These are phyloP conservation scores for Amphiprion clarkii DNA, from an alignment of 2,797 vertebrate species.

Conservation along the genomic window DNA sequence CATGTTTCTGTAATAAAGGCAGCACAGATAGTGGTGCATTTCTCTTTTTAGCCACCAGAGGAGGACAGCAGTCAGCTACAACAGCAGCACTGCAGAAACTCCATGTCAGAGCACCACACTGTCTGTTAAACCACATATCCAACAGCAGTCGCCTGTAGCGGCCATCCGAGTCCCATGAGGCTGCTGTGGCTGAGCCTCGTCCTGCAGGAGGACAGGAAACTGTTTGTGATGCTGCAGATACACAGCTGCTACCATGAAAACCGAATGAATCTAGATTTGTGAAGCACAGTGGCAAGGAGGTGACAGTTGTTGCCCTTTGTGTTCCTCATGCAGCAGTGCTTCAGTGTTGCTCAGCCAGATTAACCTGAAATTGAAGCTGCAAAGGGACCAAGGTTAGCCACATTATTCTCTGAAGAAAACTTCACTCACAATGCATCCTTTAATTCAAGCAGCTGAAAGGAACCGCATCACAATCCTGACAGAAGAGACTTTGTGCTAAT, in stretches of 20 bases:
- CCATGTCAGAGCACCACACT: not conserved
- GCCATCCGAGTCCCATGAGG: not conserved
- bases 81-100: conserved; percentile 4
- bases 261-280: not conserved
- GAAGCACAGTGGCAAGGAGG: not conserved
- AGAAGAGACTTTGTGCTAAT: not conserved
- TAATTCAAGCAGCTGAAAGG: not conserved
- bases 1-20: not conserved
- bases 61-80: conserved; percentile 59
- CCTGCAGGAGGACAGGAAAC: not conserved
- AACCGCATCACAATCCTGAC: not conserved
- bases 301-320: not conserved
- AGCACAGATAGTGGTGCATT: conserved; percentile 43
- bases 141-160: not conserved
- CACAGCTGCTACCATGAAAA: not conserved
- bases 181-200: not conserved
- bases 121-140: not conserved
- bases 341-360: conserved; percentile 4
- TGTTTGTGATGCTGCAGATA: not conserved
- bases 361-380: conserved; percentile 18
- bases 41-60: conserved; percentile 77
- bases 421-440: too few relatives aligned
- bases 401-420: not conserved
- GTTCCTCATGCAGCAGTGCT: conserved; percentile 7
- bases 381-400: not conserved